Evolutionary conservation across 2,888 invertebrate genomes (phyloP), one percentile per base, ranked within the genome.

Genomic region (Synergus gifuensis): DNA sequence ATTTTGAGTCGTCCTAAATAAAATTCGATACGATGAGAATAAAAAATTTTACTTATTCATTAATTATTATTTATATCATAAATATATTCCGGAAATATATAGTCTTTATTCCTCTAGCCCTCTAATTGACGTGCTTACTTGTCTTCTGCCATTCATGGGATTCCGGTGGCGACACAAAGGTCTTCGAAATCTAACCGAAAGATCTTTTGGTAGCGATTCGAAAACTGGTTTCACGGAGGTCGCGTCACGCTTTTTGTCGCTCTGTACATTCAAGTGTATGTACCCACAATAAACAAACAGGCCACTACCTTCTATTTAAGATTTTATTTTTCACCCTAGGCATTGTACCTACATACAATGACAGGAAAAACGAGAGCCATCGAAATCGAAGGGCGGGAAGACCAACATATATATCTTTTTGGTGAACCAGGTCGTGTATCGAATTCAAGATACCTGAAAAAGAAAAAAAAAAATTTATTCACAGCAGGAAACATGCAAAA

Each of bases 171-270:
- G 22, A 22, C 4, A 3, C 60, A 16, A 79, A 62, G 79, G 78
- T 79, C 82, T 80, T 81, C 79, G 78, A 67, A 81, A 78, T 49
- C 76, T 66, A 62, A 18, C 69, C 22, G 46, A 78, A 66, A 79
- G 49, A 79, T 82, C 76, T 44, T 36, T 16, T 12, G 60, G 60
- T 60, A 60, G 67, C 73, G 58, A 73, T 63, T 81, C 28, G 12
- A 49, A 78, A 82, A 82, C 82, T 82, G 80, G 82, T 82, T 82
- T 82, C 44, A 12, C 28, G 73, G 67, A 63, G n/a, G 58, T 46
- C 60, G 18, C 58, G 22, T 54, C 63, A 28, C 0, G 58, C 76
- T 76, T 76, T 81, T 80, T 66, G 78, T 76, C 66, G 67, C 60
- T 76, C 60, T 22, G 60, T 60, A 60, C 60, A 60, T 60, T 60